A percentile compares a stretch with the other conserved stretches of the same genome.
Evolutionary conservation across 2,797 vertebrate genomes (phyloP).

Genomic region (Hafferia zeledoni): DNA sequence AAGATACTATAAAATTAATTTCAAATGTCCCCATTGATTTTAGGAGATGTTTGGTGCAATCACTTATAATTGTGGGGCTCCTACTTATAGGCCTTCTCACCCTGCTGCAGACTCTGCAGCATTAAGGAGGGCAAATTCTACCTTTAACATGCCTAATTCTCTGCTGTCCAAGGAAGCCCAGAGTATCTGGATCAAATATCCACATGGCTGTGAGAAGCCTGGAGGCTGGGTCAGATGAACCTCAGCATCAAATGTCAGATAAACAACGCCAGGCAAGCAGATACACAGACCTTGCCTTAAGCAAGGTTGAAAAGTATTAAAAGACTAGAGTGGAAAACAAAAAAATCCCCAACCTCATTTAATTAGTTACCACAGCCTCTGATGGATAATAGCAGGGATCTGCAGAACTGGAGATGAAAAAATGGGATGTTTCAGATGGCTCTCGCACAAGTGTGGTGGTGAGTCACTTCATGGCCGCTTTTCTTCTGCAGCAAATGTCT

Average conservation of each 20-base stretch:
- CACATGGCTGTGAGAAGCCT: neutral
- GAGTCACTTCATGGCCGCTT: neutral
- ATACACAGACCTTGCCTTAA: neutral
- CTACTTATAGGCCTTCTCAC: neutral
- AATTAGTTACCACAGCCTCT: neutral
- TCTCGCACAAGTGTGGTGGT: fast-evolving
- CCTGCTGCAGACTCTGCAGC: neutral
- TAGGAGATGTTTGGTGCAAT: neutral
- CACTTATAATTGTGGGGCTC: neutral
- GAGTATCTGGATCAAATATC: neutral
- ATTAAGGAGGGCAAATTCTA: neutral
- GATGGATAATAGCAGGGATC: neutral
- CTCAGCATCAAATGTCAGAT: slow-evolving; percentile 16
- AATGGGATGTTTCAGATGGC: neutral
- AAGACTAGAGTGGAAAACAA: neutral
- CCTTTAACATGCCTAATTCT: neutral
- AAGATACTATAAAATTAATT: neutral
- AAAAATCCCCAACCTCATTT: neutral
- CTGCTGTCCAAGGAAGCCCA: neutral
- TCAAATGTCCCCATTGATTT: neutral
- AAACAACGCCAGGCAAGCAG: neutral
- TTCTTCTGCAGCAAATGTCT: neutral
- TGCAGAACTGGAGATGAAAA: neutral
- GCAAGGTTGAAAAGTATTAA: neutral
- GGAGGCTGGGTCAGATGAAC: neutral